Evolutionary conservation across 64 coral and sea anemone species (phyloP), one percentile per base, ranked within the genome.

Genomic region (Trachythela sp.): DNA sequence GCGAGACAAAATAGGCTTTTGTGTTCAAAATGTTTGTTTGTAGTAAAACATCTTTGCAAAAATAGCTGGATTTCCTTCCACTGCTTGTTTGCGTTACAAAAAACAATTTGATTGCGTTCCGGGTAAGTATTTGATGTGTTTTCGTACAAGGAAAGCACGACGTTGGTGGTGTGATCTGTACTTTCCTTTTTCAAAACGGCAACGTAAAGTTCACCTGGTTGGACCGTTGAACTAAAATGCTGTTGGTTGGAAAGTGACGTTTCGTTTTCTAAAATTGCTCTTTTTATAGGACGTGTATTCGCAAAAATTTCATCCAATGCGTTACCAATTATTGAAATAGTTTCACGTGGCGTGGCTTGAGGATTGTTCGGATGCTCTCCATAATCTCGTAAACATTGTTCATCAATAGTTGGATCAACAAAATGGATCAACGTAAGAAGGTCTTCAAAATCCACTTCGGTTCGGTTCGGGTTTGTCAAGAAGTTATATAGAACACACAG

Each of bases 401-500:
- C 67, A 4, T n/a, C 64, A 18, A 97, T 30, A 37, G 39, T 54
- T 24, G 90, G 88, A 33, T 94, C 88, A 43, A 94, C 75, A 39
- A 68, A 93, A 8, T 86, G 88, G 64, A 97, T 87, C 41, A 97
- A 30, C 34, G 88, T 58, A 33, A 86, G 59, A 0, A 94, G 90
- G 45, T 85, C 29, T 7, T 72, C 26, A 35, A 36, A 26, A 35
- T 26, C 54, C 84, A 48, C 42, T 33, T 89, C 11, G 2, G 39
- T 30, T 34, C 13, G 11, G 50, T 67, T 24, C 83, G 45, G 39
- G 30, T 72, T 67, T 76, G 87, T 27, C 39, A 77, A 86, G 49
- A 49, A 95, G 4, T 93, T 43, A 8, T 84, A 50, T 8, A 95
- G 67, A 36, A 77, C 70, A 85, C 95, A 97, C 52, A 97, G 36